Conservation (phyloP, 2,113 vertebrate species). For the Bolborhynchus lineola region DNA sequence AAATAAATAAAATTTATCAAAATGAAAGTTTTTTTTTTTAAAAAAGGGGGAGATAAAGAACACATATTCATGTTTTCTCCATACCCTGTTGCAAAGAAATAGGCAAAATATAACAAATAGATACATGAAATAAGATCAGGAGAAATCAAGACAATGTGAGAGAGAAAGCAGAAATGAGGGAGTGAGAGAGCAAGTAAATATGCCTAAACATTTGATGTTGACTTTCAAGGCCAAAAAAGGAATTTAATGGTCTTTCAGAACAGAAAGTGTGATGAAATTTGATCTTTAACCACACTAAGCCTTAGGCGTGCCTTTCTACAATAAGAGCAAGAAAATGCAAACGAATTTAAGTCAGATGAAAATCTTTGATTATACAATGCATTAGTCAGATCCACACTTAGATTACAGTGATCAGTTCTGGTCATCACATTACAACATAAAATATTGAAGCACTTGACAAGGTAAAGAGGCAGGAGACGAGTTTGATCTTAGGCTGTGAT, state of each 20-base stretch:
- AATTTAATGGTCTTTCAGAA: neutral
- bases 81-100: neutral
- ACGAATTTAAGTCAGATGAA: conserved; percentile 57
- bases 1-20: neutral
- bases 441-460: conserved; percentile 82
- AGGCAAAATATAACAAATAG: neutral
- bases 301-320: neutral
- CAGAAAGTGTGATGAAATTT: neutral
- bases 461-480: conserved; percentile 76
- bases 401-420: conserved; percentile 76
- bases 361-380: conserved; percentile 78
- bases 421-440: conserved; percentile 77
- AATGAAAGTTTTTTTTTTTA: rapidly evolving
- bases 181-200: neutral
- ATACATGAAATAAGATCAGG: neutral
- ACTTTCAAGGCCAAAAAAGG: neutral
- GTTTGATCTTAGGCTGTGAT: conserved; percentile 75
- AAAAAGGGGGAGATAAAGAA: rapidly evolving
- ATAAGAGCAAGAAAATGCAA: conserved; percentile 57
- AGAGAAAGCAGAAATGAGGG: neutral
- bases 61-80: neutral
- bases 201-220: neutral
- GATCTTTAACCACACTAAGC: conserved; percentile 40
- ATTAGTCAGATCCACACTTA: conserved; percentile 74
- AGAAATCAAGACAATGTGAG: neutral